phyloP scores from a whole-genome alignment of 92 coral and sea anemone genomes.

The Epizoanthus fatuus region DNA sequence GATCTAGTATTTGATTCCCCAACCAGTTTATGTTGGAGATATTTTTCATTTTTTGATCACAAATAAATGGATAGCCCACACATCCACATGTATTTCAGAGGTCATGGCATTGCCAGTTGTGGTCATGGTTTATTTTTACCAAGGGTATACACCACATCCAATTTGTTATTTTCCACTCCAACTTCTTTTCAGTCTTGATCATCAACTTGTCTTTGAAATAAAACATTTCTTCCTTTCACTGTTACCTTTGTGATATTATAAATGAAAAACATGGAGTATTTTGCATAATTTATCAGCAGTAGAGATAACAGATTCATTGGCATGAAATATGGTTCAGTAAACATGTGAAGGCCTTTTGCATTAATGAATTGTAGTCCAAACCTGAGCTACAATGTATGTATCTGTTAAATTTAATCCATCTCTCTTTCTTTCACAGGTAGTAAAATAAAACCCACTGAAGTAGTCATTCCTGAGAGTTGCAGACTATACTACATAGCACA shows the following conservation, averaged over 20 bases:
- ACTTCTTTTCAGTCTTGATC: background rate
- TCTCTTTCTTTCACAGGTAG: slow-evolving; percentile 21
- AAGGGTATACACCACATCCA: background rate
- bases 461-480: background rate
- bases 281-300: slow-evolving; percentile 15
- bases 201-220: background rate
- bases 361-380: slow-evolving; percentile 2
- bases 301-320: slow-evolving; percentile 12
- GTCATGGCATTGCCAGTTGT: background rate
- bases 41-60: background rate
- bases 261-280: slow-evolving; percentile 2
- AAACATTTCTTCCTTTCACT: background rate
- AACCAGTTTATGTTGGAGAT: background rate
- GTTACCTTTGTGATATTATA: background rate
- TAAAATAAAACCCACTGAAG: slow-evolving; percentile 9
- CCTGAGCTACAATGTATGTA: slow-evolving; percentile 14
- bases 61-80: background rate
- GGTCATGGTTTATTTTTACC: too few relatives aligned
- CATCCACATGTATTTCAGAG: background rate
- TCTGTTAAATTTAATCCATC: slow-evolving; percentile 38
- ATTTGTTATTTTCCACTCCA: background rate
- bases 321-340: slow-evolving; percentile 20
- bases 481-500: background rate
- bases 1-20: background rate
- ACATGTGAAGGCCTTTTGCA: background rate